Evolutionary conservation across 1,140 invertebrate genomes (phyloP).

Genomic region (Drosophila bocki): DNA sequence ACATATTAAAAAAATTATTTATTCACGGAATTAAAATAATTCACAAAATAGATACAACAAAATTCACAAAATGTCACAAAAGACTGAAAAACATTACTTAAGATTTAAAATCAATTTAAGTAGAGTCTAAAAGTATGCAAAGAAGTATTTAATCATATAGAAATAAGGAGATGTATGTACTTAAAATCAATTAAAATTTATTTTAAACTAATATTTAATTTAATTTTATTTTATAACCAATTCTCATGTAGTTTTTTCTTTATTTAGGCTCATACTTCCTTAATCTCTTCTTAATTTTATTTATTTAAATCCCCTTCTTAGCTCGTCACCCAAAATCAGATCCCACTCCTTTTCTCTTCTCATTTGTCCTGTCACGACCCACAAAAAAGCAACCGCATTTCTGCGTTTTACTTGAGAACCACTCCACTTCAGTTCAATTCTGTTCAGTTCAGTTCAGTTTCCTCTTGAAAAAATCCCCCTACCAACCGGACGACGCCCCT

Average conservation of each 20-base stretch:
- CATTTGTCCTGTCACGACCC: constrained; percentile 12
- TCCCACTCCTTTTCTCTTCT: not conserved
- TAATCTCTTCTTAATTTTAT: not conserved
- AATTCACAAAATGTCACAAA: too few relatives aligned
- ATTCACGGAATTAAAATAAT: too few relatives aligned
- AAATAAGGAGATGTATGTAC: too few relatives aligned
- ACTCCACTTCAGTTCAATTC: constrained; percentile 34
- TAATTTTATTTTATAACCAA: not conserved
- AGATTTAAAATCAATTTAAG: not conserved
- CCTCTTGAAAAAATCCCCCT: constrained; percentile 4
- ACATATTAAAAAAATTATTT: too few relatives aligned
- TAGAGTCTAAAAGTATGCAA: not conserved
- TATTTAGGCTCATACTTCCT: rapidly evolving
- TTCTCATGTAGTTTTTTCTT: rapidly evolving
- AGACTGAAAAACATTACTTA: too few relatives aligned
- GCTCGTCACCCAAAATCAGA: too few relatives aligned
- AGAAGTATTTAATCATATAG: too few relatives aligned
- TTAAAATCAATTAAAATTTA: too few relatives aligned
- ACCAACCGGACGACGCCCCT: constrained; percentile 6
- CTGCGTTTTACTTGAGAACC: constrained; percentile 70
- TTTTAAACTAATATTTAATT: not conserved
- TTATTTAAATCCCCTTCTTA: not conserved
- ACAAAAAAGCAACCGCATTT: constrained; percentile 74
- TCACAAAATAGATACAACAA: too few relatives aligned
- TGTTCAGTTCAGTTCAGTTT: not conserved